Evolutionary conservation across 2,797 vertebrate species (phyloP).

Genomic region (Tokudaia muenninki): DNA sequence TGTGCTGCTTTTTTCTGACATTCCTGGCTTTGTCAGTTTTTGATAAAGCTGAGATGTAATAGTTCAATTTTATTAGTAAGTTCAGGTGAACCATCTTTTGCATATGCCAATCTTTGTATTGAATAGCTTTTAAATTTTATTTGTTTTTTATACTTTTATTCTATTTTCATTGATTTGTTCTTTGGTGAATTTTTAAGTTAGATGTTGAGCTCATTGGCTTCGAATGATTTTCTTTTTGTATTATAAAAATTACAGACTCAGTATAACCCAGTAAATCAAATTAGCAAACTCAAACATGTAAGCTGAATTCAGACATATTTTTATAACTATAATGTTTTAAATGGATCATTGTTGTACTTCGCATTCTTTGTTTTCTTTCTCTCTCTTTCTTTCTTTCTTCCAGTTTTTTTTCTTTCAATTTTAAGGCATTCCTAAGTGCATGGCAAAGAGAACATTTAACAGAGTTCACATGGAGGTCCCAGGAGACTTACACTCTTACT

Average conservation of each 20-base stretch:
- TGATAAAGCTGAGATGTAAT: slow-evolving; percentile 8
- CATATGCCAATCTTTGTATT: neutral
- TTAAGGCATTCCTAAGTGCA: neutral
- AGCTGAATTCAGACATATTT: neutral
- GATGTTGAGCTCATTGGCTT: slow-evolving; percentile 12
- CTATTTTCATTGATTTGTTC: neutral
- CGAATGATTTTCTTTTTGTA: neutral
- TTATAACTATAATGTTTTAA: neutral
- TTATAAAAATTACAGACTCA: neutral
- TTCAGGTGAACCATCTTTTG: neutral
- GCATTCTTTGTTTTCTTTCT: neutral
- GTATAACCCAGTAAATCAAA: neutral
- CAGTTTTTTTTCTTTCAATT: neutral
- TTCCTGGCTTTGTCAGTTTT: slow-evolving; percentile 24
- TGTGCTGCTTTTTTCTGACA: neutral
- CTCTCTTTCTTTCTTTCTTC: too few species aligned
- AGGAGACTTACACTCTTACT: neutral
- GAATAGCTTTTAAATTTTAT: slow-evolving; percentile 49
- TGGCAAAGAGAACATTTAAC: neutral
- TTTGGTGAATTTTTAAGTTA: slow-evolving; percentile 49
- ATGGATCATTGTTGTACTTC: neutral
- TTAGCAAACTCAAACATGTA: neutral
- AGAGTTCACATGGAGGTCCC: neutral
- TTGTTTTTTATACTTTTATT: slow-evolving; percentile 23
- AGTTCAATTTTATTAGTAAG: slow-evolving; percentile 31